These are phyloP conservation scores for Drosophila prostipennis DNA, from an alignment of 2,888 invertebrate species.

Conservation along the genomic window DNA sequence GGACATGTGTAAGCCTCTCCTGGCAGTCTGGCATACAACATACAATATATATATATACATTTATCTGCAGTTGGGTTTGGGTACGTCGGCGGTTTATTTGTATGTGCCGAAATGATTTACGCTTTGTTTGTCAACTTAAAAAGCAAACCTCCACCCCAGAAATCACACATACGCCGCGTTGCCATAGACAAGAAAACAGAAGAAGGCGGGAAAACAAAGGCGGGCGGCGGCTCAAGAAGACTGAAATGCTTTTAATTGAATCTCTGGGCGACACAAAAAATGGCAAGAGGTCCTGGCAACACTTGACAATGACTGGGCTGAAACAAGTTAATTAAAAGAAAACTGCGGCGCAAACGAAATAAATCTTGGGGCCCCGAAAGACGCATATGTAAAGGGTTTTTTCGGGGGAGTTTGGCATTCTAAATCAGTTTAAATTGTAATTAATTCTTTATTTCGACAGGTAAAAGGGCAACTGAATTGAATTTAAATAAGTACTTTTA, in stretches of 20 bases:
- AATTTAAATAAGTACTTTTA: background rate
- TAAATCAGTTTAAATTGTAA: constrained; percentile 69
- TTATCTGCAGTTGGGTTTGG: background rate
- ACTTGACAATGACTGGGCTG: constrained; percentile 63
- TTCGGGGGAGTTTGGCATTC: constrained; percentile 6
- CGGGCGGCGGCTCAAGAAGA: constrained; percentile 39
- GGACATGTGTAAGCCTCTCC: constrained; percentile 70
- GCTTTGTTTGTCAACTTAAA: constrained; percentile 80
- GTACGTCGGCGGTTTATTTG: constrained; percentile 62
- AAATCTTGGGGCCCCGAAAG: constrained; percentile 56
- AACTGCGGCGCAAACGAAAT: constrained; percentile 75
- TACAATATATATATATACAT: too few relatives aligned
- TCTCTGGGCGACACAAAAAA: constrained; percentile 31
- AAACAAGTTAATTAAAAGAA: constrained; percentile 78
- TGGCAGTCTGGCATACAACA: background rate
- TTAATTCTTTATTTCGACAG: constrained; percentile 54
- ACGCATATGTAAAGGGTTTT: constrained; percentile 12
- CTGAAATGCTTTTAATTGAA: constrained; percentile 75
- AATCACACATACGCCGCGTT: constrained; percentile 70
- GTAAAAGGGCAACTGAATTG: background rate
- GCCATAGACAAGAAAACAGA: constrained; percentile 52
- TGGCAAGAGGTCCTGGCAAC: constrained; percentile 59
- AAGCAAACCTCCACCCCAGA: constrained; percentile 54
- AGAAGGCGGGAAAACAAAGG: constrained; percentile 18
- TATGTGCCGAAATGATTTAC: constrained; percentile 78